Percentiles rank a stretch among this genome's conserved stretches.
Evolutionary conservation across 2,797 vertebrate species (phyloP).

Genomic region (Tamandua tetradactyla): DNA sequence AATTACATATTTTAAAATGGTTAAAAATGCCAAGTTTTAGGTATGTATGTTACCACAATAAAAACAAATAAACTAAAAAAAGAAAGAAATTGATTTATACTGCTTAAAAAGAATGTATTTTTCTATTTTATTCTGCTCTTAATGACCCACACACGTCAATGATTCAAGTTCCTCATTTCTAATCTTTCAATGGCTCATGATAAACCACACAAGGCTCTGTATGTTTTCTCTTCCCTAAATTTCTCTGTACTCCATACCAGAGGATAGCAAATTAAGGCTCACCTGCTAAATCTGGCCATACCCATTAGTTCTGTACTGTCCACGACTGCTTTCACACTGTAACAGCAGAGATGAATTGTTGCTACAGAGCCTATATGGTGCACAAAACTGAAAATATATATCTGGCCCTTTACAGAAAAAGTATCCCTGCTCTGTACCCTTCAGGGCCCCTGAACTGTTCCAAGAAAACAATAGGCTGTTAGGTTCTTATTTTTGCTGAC

Average conservation of each 20-base stretch:
- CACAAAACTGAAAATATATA: constrained; percentile 8
- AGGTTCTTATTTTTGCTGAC: background rate
- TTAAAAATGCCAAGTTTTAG: too few species aligned
- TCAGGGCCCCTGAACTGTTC: background rate
- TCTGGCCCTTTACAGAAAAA: background rate
- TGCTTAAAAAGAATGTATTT: constrained; percentile 6
- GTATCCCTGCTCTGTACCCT: background rate
- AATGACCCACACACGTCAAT: constrained; percentile 16
- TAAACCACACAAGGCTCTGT: background rate
- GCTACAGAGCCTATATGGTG: background rate
- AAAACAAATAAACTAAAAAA: too few species aligned
- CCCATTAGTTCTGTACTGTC: background rate
- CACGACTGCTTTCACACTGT: background rate
- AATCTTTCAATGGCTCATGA: background rate
- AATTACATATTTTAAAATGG: too few species aligned
- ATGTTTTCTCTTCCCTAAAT: background rate
- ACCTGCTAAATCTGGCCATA: background rate
- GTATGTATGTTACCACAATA: too few species aligned
- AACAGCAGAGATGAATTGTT: background rate
- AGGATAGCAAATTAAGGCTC: background rate
- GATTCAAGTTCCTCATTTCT: background rate
- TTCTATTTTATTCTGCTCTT: constrained; percentile 40
- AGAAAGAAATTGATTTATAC: background rate
- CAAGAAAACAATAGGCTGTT: background rate
- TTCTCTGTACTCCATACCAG: background rate